A percentile compares a stretch with the other conserved stretches of the same genome.
Conservation (phyloP, 2,888 invertebrate genomes). For the Melanargia galathea region DNA sequence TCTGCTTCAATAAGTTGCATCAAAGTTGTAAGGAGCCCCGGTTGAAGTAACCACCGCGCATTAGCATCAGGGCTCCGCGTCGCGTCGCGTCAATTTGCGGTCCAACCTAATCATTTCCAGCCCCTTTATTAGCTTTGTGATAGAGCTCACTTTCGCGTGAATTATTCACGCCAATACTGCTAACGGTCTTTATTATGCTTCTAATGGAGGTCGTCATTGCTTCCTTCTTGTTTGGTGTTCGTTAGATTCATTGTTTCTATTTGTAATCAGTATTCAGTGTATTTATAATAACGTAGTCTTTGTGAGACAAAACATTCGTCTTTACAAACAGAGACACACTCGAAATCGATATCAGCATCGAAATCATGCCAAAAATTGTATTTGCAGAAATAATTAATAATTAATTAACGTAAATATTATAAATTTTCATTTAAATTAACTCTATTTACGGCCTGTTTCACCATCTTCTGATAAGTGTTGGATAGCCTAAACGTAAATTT, state of each 20-base stretch:
- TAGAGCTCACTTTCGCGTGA: conserved; percentile 25
- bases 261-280: not conserved
- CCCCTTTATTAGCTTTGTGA: conserved; percentile 14
- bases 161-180: conserved; percentile 7
- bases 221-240: conserved; percentile 14
- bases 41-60: conserved; percentile 28
- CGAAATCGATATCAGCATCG: too few relatives aligned
- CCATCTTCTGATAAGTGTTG: too few relatives aligned
- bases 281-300: too few relatives aligned
- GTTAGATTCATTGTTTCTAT: conserved; percentile 2
- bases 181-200: conserved; percentile 22
- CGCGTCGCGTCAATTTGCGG: conserved; percentile 38
- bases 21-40: not conserved
- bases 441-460: too few relatives aligned
- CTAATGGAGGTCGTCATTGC: conserved; percentile 30
- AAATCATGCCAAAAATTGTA: too few relatives aligned
- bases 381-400: too few relatives aligned
- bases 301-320: too few relatives aligned
- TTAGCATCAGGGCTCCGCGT: conserved; percentile 33
- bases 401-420: too few relatives aligned
- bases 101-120: conserved; percentile 8
- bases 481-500: too few relatives aligned
- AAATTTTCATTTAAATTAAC: too few relatives aligned
- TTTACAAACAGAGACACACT: too few relatives aligned
- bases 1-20: conserved; percentile 31